Conservation (phyloP, 2,888 invertebrate species). For the Volucella inflata region DNA sequence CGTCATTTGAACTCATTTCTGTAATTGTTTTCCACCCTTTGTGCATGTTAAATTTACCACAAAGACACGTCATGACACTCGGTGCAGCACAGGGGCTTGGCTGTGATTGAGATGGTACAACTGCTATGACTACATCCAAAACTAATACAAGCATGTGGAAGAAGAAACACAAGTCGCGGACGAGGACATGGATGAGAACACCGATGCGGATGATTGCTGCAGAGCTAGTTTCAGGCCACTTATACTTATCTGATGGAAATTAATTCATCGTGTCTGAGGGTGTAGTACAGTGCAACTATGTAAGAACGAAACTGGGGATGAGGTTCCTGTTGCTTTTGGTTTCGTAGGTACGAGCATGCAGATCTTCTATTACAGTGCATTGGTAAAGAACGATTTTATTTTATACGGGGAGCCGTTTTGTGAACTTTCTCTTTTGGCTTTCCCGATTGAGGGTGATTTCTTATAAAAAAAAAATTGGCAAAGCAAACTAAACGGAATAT, state of each 20-base stretch:
- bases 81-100: slow-evolving; percentile 17
- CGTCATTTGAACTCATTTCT: slow-evolving; percentile 68
- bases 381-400: no score
- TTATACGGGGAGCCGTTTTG: no score
- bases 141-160: no score
- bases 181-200: neutral
- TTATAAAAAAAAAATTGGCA: no score
- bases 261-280: slow-evolving; percentile 69
- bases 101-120: slow-evolving; percentile 50
- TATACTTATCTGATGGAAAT: slow-evolving; percentile 68
- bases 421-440: no score
- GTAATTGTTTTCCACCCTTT: slow-evolving; percentile 67
- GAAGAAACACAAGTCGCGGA: neutral
- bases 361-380: no score
- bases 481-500: no score
- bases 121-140: no score
- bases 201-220: slow-evolving; percentile 15
- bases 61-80: slow-evolving; percentile 45
- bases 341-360: neutral
- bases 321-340: slow-evolving; percentile 39
- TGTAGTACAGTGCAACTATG: neutral
- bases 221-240: slow-evolving; percentile 56
- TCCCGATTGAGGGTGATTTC: no score
- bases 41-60: slow-evolving; percentile 55
- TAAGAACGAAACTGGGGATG: neutral